A percentile compares a stretch with the other conserved stretches of the same genome.
phyloP scores from a whole-genome alignment of 1,140 invertebrate species.

The Psix sp. region DNA sequence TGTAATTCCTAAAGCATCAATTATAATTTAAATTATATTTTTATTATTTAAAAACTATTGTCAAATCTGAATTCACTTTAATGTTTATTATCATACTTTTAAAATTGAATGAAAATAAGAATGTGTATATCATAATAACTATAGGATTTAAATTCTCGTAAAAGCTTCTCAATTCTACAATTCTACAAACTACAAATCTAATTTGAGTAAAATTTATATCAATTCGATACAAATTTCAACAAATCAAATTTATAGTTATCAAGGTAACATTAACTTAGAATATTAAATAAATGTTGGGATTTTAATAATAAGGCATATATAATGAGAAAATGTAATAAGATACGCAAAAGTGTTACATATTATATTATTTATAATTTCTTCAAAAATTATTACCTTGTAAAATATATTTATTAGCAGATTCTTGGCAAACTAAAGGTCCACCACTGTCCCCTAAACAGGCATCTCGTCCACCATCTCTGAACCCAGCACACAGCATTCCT shows the following conservation, averaged over 20 bases:
- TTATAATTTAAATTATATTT: constrained; percentile 54
- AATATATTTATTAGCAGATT: constrained; percentile 71
- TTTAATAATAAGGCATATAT: too few relatives aligned
- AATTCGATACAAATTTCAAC: constrained; percentile 2
- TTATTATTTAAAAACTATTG: too few relatives aligned
- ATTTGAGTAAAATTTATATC: constrained; percentile 43
- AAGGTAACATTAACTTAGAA: background rate
- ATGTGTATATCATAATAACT: too few relatives aligned
- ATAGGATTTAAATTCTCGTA: too few relatives aligned
- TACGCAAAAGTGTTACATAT: too few relatives aligned
- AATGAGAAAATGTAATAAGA: too few relatives aligned
- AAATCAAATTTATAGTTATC: constrained; percentile 1
- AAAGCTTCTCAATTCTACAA: too few relatives aligned
- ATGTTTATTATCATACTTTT: too few relatives aligned
- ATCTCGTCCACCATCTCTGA: constrained; percentile 80
- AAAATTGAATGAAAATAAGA: too few relatives aligned
- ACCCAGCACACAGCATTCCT: constrained; percentile 83
- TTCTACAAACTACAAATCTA: constrained; percentile 91
- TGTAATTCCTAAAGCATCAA: constrained; percentile 92
- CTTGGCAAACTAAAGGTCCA: constrained; percentile 80
- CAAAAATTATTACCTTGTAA: constrained; percentile 66
- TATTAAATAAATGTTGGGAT: too few relatives aligned
- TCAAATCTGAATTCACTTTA: too few relatives aligned
- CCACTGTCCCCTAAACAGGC: constrained; percentile 83
- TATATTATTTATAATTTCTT: too few relatives aligned